phyloP scores from a whole-genome alignment of 2,888 invertebrate species.

The Drosophila macrospina region DNA sequence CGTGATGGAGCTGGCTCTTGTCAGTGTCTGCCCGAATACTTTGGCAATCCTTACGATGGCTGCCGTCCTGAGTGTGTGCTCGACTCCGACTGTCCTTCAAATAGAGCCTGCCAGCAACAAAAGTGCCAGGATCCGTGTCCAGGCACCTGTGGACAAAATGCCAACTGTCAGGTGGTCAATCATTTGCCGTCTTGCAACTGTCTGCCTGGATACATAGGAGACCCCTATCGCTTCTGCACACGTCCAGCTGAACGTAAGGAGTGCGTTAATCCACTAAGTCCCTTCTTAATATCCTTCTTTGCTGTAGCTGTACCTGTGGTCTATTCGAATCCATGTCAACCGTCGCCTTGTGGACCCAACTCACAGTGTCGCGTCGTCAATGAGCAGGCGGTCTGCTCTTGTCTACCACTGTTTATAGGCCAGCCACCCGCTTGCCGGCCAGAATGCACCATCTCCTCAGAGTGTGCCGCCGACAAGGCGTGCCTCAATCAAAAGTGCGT shows the following conservation, averaged over 20 bases:
- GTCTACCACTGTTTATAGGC: conserved; percentile 90
- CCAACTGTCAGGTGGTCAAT: conserved; percentile 90
- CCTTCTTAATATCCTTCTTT: conserved; percentile 7
- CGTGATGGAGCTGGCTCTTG: conserved; percentile 89
- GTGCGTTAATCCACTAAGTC: not conserved
- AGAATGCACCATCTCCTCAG: conserved; percentile 91
- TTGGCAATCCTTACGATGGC: conserved; percentile 92
- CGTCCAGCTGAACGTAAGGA: conserved; percentile 87
- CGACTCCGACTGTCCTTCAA: conserved; percentile 90
- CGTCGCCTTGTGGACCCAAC: conserved; percentile 91
- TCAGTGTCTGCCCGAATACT: conserved; percentile 89
- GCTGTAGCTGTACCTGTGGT: conserved; percentile 80
- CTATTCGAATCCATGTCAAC: conserved; percentile 88
- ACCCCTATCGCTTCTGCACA: conserved; percentile 89
- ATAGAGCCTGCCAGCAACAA: conserved; percentile 89
- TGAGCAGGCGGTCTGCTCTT: conserved; percentile 91
- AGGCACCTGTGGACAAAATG: conserved; percentile 91
- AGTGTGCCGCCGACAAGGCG: conserved; percentile 90
- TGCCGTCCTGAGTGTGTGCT: conserved; percentile 91
- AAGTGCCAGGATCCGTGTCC: conserved; percentile 93
- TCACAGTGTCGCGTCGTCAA: conserved; percentile 90
- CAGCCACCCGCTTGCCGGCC: conserved; percentile 92
- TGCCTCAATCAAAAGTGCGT: conserved; percentile 92
- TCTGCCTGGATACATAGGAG: conserved; percentile 90
- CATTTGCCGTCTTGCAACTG: conserved; percentile 91